phyloP scores from a whole-genome alignment of 2,888 invertebrate species.

The Caenorhabditis afra region DNA sequence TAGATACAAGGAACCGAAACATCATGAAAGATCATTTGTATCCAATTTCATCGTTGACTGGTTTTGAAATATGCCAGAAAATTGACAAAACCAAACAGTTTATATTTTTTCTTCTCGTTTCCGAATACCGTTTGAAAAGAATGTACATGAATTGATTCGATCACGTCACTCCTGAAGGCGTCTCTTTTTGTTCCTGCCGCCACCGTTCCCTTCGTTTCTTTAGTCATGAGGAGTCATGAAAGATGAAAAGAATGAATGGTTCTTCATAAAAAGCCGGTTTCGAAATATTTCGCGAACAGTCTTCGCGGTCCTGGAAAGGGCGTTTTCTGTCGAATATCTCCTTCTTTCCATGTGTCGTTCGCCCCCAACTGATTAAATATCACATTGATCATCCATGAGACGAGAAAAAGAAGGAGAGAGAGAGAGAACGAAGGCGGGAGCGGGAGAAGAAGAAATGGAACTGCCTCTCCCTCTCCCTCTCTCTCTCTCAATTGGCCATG shows the following conservation, averaged over 20 bases:
- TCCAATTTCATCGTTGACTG: slow-evolving; percentile 16
- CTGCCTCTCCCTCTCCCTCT: slow-evolving; percentile 28
- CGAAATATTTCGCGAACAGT: slow-evolving; percentile 32
- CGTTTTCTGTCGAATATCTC: slow-evolving; percentile 27
- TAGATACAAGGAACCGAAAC: neutral
- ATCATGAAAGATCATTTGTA: neutral
- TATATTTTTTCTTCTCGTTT: slow-evolving; percentile 1
- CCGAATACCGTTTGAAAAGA: slow-evolving; percentile 13
- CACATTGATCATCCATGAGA: slow-evolving; percentile 54
- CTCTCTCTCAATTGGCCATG: slow-evolving; percentile 46
- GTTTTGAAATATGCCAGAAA: slow-evolving; percentile 23
- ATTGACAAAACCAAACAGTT: neutral
- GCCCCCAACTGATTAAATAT: slow-evolving; percentile 54
- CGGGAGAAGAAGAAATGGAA: slow-evolving; percentile 41
- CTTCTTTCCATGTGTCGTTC: slow-evolving; percentile 41
- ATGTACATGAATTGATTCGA: slow-evolving; percentile 18
- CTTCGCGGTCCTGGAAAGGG: slow-evolving; percentile 36
- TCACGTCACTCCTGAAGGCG: slow-evolving; percentile 41
- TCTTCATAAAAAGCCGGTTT: slow-evolving; percentile 55
- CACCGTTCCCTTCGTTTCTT: neutral
- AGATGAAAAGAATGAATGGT: slow-evolving; percentile 22
- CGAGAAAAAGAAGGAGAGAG: slow-evolving; percentile 38
- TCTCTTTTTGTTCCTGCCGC: slow-evolving; percentile 13
- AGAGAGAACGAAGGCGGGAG: slow-evolving; percentile 40
- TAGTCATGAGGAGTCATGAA: slow-evolving; percentile 2